phyloP scores from a whole-genome alignment of 2,888 invertebrate species.

The Limnephilus rhombicus region DNA sequence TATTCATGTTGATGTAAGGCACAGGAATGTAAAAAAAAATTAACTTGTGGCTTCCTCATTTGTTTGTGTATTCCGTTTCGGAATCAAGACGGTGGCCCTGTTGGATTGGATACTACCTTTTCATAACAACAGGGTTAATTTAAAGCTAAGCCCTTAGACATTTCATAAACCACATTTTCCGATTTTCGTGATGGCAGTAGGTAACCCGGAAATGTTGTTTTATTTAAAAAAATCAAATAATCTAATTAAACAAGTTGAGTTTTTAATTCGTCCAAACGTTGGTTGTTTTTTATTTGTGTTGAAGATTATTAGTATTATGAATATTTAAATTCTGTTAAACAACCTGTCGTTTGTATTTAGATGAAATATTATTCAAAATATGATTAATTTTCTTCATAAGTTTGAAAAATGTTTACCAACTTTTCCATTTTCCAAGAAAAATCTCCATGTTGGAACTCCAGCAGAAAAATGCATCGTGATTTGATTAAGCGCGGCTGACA shows the following conservation, averaged over 20 bases:
- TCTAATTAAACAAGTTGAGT: neutral
- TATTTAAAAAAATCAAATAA: neutral
- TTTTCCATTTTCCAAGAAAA: neutral
- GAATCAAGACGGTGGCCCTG: no score
- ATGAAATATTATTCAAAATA: neutral
- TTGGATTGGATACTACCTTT: no score
- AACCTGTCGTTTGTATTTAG: neutral
- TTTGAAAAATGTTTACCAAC: neutral
- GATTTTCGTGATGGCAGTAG: no score
- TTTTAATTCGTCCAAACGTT: neutral
- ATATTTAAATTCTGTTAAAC: no score
- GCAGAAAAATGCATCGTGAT: slow-evolving; percentile 17
- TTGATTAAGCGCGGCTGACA: neutral
- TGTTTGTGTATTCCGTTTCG: no score
- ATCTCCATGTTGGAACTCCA: neutral
- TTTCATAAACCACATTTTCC: no score
- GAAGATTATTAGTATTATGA: neutral
- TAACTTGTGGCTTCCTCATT: no score
- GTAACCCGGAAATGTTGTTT: no score
- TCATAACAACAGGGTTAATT: no score
- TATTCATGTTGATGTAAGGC: no score
- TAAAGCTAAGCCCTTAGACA: no score
- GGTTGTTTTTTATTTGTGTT: neutral
- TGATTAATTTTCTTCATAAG: neutral
- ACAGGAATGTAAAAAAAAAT: no score